Percentiles rank a stretch among this genome's conserved stretches.
Conservation (phyloP, 2,113 vertebrate species). For the Mohoua ochrocephala region DNA sequence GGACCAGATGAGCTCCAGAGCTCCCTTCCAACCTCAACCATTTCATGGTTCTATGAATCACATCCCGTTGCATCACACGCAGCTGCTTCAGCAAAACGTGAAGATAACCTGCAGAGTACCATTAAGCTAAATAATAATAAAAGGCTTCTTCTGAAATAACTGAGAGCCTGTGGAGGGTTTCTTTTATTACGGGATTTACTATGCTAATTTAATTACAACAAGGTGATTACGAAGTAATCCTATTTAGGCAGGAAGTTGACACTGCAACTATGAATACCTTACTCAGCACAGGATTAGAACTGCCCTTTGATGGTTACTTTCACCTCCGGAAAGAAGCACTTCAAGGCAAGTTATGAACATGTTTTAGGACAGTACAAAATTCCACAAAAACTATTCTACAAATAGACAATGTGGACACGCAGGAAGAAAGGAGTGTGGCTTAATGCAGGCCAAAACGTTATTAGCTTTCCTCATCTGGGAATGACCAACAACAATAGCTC, state of each 20-base stretch:
- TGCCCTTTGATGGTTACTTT: background rate
- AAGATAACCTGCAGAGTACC: background rate
- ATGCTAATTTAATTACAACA: background rate
- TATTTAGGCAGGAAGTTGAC: background rate
- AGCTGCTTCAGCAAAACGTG: background rate
- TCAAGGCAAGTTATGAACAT: background rate
- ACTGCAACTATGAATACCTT: background rate
- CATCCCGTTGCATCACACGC: background rate
- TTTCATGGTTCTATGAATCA: background rate
- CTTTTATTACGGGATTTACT: background rate
- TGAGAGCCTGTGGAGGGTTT: background rate
- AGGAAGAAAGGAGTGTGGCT: background rate
- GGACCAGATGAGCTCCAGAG: background rate
- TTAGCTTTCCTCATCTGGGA: slow-evolving; percentile 7
- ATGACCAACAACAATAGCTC: background rate
- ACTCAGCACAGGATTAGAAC: background rate
- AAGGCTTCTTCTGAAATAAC: background rate
- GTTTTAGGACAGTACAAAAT: background rate
- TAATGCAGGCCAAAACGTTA: background rate
- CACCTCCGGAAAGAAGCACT: background rate
- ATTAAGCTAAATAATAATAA: background rate
- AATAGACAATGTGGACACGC: background rate
- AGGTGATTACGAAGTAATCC: background rate
- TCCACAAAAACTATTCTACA: background rate
- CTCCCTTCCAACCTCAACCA: background rate